Percentiles rank a stretch among this genome's conserved stretches.
Evolutionary conservation across 2,797 vertebrate species (phyloP).

Genomic region (Rhyacichthys aspro): DNA sequence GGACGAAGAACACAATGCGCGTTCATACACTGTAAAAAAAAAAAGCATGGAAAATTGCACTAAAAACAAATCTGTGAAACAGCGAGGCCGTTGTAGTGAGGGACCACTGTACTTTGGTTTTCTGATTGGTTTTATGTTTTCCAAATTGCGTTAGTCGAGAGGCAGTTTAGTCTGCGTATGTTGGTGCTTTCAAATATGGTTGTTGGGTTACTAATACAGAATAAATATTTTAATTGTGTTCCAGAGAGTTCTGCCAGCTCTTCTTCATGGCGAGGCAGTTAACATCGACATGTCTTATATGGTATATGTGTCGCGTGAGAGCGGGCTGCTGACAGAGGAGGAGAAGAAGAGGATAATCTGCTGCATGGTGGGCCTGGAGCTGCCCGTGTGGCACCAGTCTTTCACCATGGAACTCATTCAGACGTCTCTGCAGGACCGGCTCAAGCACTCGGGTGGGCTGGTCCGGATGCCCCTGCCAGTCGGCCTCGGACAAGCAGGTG

Average conservation of each 20-base stretch:
- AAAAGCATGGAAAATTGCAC: too few species aligned
- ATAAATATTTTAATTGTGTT: background rate
- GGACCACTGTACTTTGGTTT: too few species aligned
- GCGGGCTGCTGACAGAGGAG: conserved; percentile 63
- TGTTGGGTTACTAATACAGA: too few species aligned
- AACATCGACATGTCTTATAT: conserved; percentile 87
- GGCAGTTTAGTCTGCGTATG: too few species aligned
- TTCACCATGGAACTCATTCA: conserved; percentile 80
- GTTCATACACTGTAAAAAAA: too few species aligned
- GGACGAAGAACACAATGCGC: too few species aligned
- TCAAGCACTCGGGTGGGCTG: conserved; percentile 82
- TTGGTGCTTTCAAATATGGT: too few species aligned
- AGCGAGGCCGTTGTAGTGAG: too few species aligned
- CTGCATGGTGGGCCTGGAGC: conserved; percentile 83
- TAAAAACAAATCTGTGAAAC: too few species aligned
- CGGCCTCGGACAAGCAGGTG: conserved; percentile 82
- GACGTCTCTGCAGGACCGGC: conserved; percentile 77
- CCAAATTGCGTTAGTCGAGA: too few species aligned
- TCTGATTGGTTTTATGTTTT: too few species aligned
- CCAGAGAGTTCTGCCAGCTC: conserved; percentile 80
- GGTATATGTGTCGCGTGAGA: conserved; percentile 79
- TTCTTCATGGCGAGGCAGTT: conserved; percentile 85
- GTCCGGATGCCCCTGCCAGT: conserved; percentile 83
- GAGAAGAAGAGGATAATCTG: conserved; percentile 81
- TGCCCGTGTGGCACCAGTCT: conserved; percentile 82